phyloP scores from a whole-genome alignment of 2,888 invertebrate genomes.

The Leptinotarsa rubiginosa region DNA sequence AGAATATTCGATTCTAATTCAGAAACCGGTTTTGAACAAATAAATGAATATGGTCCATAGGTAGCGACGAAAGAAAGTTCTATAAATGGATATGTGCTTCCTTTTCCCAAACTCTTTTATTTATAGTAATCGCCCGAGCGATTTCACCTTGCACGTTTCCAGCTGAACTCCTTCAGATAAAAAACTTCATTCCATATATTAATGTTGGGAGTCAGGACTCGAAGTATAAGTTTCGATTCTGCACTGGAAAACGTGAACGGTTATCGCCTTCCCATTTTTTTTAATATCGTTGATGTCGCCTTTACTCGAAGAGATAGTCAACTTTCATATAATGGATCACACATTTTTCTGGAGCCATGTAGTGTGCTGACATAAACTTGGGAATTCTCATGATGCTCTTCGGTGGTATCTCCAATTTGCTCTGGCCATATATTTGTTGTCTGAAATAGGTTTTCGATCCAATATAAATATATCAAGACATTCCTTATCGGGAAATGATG shows the following conservation, averaged over 20 bases:
- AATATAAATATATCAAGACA: slow-evolving; percentile 1
- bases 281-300: not conserved
- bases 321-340: not conserved
- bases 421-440: not conserved
- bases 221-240: not conserved
- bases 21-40: too few species aligned
- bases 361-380: not conserved
- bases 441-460: not conserved
- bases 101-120: too few species aligned
- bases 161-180: not conserved
- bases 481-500: not conserved
- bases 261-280: not conserved
- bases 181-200: slow-evolving; percentile 2
- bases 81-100: too few species aligned
- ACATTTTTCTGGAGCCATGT: not conserved
- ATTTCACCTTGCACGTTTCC: too few species aligned
- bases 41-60: too few species aligned
- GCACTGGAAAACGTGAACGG: not conserved
- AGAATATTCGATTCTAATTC: too few species aligned
- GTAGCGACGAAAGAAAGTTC: too few species aligned
- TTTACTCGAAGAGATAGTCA: not conserved
- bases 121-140: too few species aligned
- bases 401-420: not conserved
- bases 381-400: slow-evolving; percentile 6
- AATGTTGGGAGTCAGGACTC: too few species aligned